Percentiles rank a stretch among this genome's conserved stretches.
These are phyloP conservation scores for Lysiphlebus fabarum DNA, from an alignment of 1,140 invertebrate species.

Conservation along the genomic window DNA sequence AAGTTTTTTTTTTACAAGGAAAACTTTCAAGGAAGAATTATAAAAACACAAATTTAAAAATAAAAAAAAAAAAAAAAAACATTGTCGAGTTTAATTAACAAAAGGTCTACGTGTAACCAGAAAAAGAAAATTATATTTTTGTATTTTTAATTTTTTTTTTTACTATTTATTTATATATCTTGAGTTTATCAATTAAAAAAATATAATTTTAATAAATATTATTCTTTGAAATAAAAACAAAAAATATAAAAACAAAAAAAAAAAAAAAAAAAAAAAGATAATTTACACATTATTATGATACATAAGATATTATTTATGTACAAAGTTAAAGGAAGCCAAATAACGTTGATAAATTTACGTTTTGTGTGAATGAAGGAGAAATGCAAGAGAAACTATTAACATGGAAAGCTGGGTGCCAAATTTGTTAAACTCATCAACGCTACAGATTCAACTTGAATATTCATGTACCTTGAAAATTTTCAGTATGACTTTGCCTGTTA, in stretches of 20 bases:
- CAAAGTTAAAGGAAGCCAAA: slow-evolving; percentile 20
- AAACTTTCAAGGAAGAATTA: too few relatives aligned
- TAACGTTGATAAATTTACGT: slow-evolving; percentile 5
- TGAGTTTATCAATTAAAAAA: not conserved
- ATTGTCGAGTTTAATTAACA: not conserved
- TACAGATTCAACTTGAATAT: slow-evolving; percentile 24
- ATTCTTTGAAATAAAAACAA: not conserved
- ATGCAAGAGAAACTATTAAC: slow-evolving; percentile 23
- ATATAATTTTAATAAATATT: not conserved
- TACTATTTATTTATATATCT: not conserved
- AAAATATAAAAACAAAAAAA: too few relatives aligned
- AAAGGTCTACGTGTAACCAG: not conserved
- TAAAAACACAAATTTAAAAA: too few relatives aligned
- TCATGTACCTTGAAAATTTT: slow-evolving; percentile 25
- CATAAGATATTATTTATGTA: slow-evolving; percentile 21
- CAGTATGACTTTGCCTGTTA: slow-evolving; percentile 20
- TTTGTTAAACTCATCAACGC: slow-evolving; percentile 29
- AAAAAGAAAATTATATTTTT: not conserved
- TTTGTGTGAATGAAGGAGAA: not conserved
- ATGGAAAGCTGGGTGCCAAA: slow-evolving; percentile 30
- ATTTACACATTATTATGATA: not conserved
- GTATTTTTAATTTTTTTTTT: not conserved
- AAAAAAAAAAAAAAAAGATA: too few relatives aligned
- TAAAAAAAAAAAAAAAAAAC: too few relatives aligned
- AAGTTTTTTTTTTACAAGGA: too few relatives aligned